Base-by-base conservation (phyloP, 2,797 vertebrate species). In the Pygocentrus nattereri region DNA sequence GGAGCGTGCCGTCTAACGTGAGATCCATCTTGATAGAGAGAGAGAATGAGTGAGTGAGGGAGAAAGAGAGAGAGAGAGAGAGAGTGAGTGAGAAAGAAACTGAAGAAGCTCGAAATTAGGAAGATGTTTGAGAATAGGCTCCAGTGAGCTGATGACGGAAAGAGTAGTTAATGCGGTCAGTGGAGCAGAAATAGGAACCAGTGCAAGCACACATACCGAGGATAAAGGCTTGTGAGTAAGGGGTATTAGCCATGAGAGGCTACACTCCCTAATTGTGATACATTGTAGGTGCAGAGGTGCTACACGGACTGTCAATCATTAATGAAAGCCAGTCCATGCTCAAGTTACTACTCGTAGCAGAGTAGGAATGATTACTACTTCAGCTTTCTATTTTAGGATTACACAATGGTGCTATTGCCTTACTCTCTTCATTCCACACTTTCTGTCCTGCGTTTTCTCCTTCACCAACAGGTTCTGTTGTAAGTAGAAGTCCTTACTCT, bases 301-400 rank as follows among this genome's bases (percentile, higher is more conserved):
- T 47, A 83, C 87, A 82, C 52, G 83, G 87, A 74, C 73, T 86
- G 93, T 94, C 92, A 94, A 91, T 93, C 92, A 93, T 94, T 95
- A 92, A 94, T 95, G 94, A 93, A 92, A 92, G 90, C 89, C 85
- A 49, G 41, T 85, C 50, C 10, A 4, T 12, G 18, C 64, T 67
- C 64, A 41, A 15, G 34, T 67, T 67, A 67, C 64, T 41, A n/a
- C 19, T 67, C 10, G 31, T 41, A 62, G 61, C 27, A 62, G 59
- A 25, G 23, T 10, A 64, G 27, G 30, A 19, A 64, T 65, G 34
- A 34, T 0, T 65, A 65, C 34, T 41, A 64, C 61, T 64, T 4
- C 30, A 21, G 31, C 31, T 65, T 65, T 38, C 18, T 67, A 64
- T 4, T 91, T 91, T 49, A 49, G n/a, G 44, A 49, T 47, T 69